Percentiles rank a stretch among this genome's conserved stretches.
phyloP scores from a whole-genome alignment of 2,113 vertebrate genomes.

The Corvus moneduloides region DNA sequence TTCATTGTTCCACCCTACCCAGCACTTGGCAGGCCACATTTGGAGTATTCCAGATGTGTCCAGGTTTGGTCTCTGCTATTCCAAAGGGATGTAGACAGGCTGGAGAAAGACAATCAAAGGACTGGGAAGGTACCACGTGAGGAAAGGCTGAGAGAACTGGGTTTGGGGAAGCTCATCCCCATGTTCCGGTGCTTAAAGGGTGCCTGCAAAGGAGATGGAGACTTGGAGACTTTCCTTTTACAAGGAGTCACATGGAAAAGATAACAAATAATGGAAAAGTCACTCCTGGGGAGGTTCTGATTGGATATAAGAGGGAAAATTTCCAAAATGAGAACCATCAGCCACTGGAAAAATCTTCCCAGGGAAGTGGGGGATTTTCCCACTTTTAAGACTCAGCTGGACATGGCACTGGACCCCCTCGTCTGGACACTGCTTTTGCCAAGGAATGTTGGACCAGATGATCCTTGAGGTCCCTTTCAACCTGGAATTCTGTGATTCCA shows the following conservation, averaged over 20 bases:
- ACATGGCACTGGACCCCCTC: background rate
- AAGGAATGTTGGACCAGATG: background rate
- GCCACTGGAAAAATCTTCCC: background rate
- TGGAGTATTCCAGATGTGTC: background rate
- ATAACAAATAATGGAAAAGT: background rate
- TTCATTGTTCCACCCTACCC: too few relatives aligned
- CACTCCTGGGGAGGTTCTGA: background rate
- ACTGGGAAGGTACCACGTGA: background rate
- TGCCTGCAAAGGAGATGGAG: background rate
- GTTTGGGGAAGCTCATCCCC: background rate
- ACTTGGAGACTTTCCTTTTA: background rate
- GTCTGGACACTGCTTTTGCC: background rate
- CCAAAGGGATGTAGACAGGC: background rate
- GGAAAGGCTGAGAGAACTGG: background rate
- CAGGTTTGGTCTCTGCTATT: background rate
- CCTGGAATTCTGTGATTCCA: background rate
- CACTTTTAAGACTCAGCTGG: background rate
- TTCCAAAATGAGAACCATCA: background rate
- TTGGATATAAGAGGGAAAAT: background rate
- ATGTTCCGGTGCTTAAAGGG: background rate
- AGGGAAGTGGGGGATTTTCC: background rate
- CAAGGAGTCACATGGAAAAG: background rate
- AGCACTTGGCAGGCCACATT: background rate
- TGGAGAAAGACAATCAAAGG: background rate
- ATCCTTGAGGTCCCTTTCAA: background rate